Conservation (phyloP, 2,888 invertebrate species). For the Panzeria rudis region DNA sequence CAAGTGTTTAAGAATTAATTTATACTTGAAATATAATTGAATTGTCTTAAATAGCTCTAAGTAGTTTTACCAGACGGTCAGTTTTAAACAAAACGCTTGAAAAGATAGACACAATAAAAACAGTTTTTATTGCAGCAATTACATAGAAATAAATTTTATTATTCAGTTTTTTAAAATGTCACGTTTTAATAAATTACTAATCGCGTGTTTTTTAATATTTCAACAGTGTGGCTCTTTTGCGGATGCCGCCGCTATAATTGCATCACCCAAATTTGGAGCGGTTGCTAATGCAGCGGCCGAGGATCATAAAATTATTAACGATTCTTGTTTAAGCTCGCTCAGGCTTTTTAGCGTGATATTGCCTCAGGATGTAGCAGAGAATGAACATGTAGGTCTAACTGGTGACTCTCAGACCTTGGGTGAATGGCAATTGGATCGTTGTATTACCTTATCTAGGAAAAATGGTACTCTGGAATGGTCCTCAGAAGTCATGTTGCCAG, state of each 20-base stretch:
- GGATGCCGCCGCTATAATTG: slow-evolving; percentile 74
- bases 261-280: neutral
- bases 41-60: slow-evolving; percentile 40
- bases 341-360: slow-evolving; percentile 81
- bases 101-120: slow-evolving; percentile 1
- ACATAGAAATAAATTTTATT: neutral
- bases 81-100: slow-evolving; percentile 16
- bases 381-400: slow-evolving; percentile 88
- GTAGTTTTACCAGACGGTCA: slow-evolving; percentile 18
- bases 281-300: neutral
- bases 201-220: slow-evolving; percentile 66
- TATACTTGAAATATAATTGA: slow-evolving; percentile 31
- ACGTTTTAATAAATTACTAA: slow-evolving; percentile 70
- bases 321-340: slow-evolving; percentile 75
- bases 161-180: slow-evolving; percentile 45
- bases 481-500: slow-evolving; percentile 85
- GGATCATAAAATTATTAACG: neutral
- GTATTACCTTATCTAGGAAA: slow-evolving; percentile 83
- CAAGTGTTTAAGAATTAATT: slow-evolving; percentile 5
- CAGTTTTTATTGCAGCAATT: neutral
- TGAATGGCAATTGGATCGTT: slow-evolving; percentile 88
- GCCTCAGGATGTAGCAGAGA: slow-evolving; percentile 84
- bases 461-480: slow-evolving; percentile 85
- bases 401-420: slow-evolving; percentile 89
- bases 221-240: slow-evolving; percentile 78